Conservation (phyloP, 2,797 vertebrate genomes). For the Lepus oiostolus region DNA sequence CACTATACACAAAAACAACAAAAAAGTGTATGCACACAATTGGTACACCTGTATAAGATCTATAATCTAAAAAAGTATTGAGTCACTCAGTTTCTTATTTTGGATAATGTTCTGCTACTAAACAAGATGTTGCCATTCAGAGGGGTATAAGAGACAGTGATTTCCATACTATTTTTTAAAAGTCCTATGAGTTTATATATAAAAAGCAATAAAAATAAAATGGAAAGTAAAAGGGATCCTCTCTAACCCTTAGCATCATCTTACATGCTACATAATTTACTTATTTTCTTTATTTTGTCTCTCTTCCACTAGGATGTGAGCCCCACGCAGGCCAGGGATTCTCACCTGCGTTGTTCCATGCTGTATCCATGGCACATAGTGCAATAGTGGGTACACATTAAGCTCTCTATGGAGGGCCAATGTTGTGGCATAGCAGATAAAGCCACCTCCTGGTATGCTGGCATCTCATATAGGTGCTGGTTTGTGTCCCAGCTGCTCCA, state of each 20-base stretch:
- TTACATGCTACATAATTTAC: neutral
- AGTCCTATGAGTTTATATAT: neutral
- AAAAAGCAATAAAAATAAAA: conserved; percentile 1
- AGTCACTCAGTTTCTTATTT: neutral
- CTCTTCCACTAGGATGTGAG: neutral
- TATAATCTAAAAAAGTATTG: neutral
- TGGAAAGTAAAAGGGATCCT: neutral
- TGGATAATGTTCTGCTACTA: neutral
- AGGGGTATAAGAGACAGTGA: neutral
- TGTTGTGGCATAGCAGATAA: neutral
- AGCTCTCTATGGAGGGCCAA: neutral
- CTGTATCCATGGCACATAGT: neutral
- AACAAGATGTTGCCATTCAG: neutral
- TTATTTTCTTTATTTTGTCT: neutral
- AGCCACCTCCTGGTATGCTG: no score
- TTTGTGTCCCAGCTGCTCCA: no score
- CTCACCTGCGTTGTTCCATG: neutral
- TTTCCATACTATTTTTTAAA: neutral
- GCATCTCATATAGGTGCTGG: no score
- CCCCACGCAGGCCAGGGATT: neutral
- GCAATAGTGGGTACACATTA: neutral
- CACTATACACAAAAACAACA: neutral
- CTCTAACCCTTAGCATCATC: neutral
- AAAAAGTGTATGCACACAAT: neutral
- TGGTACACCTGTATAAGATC: neutral